Evolutionary conservation across 2,113 vertebrate genomes (phyloP).

Genomic region (Mobula birostris): DNA sequence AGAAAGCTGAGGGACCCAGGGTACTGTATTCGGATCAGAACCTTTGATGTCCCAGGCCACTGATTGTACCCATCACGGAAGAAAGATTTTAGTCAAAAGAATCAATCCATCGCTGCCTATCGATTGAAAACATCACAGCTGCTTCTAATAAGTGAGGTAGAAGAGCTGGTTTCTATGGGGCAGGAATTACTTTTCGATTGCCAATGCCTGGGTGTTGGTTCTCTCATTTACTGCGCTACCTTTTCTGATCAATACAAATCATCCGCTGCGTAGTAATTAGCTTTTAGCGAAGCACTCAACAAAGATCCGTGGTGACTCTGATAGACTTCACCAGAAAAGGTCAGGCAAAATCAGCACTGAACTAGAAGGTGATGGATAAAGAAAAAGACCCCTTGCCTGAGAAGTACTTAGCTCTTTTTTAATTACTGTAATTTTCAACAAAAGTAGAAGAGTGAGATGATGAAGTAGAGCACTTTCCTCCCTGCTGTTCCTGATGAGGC

Average conservation of each 20-base stretch:
- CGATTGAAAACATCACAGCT: conserved; percentile 87
- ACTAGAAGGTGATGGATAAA: conserved; percentile 84
- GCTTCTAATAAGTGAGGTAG: conserved; percentile 83
- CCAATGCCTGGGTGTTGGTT: conserved; percentile 70
- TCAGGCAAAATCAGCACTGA: conserved; percentile 77
- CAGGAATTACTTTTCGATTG: conserved; percentile 95
- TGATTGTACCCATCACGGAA: conserved; percentile 76
- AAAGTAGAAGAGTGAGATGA: conserved; percentile 92
- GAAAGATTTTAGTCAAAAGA: conserved; percentile 73
- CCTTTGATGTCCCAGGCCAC: conserved; percentile 74
- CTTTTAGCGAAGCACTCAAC: conserved; percentile 73
- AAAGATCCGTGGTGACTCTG: conserved; percentile 75
- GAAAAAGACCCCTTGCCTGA: conserved; percentile 81
- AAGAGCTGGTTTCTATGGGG: conserved; percentile 66
- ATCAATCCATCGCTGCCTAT: conserved; percentile 85
- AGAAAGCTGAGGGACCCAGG: conserved; percentile 57
- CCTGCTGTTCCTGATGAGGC: conserved; percentile 90
- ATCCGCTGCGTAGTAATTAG: conserved; percentile 86
- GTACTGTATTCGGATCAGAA: conserved; percentile 62
- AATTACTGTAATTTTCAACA: conserved; percentile 96
- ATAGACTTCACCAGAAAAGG: conserved; percentile 79
- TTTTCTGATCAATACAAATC: conserved; percentile 88
- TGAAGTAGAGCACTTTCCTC: conserved; percentile 88
- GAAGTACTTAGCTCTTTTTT: conserved; percentile 91
- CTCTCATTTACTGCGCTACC: conserved; percentile 78